Evolutionary conservation across 2,888 invertebrate genomes (phyloP).

Genomic region (Scelioninae gen. 1): DNA sequence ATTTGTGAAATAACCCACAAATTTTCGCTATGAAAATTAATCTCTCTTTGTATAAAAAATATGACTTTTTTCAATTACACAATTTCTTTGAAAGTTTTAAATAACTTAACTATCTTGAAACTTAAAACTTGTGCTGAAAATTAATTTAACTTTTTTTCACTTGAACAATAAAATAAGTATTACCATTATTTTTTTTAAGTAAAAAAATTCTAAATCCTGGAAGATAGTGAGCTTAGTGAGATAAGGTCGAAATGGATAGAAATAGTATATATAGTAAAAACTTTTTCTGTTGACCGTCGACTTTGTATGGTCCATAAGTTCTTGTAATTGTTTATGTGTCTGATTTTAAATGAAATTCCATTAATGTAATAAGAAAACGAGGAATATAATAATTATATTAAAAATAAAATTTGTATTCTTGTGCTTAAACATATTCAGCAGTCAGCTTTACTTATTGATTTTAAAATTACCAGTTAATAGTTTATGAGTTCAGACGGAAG

Average conservation of each 20-base stretch:
- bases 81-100: slow-evolving; percentile 29
- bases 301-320: slow-evolving; percentile 30
- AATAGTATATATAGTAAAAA: slow-evolving; percentile 48
- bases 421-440: too few relatives aligned
- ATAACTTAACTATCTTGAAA: slow-evolving; percentile 12
- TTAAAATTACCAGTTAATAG: too few relatives aligned
- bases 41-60: not conserved
- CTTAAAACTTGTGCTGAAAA: slow-evolving; percentile 32
- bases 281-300: slow-evolving; percentile 28
- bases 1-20: not conserved
- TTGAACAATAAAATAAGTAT: slow-evolving; percentile 48
- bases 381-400: too few relatives aligned
- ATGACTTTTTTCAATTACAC: not conserved
- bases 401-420: too few relatives aligned
- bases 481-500: too few relatives aligned
- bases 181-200: slow-evolving; percentile 37
- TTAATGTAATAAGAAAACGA: too few relatives aligned
- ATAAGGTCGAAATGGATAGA: slow-evolving; percentile 50
- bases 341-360: too few relatives aligned
- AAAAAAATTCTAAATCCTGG: slow-evolving; percentile 43
- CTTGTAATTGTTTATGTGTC: slow-evolving; percentile 41
- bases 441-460: too few relatives aligned
- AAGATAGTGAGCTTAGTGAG: slow-evolving; percentile 43
- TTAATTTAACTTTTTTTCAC: slow-evolving; percentile 48
- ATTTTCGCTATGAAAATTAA: not conserved